Conservation (phyloP, 2,888 invertebrate genomes). For the Entomobrya proxima region DNA sequence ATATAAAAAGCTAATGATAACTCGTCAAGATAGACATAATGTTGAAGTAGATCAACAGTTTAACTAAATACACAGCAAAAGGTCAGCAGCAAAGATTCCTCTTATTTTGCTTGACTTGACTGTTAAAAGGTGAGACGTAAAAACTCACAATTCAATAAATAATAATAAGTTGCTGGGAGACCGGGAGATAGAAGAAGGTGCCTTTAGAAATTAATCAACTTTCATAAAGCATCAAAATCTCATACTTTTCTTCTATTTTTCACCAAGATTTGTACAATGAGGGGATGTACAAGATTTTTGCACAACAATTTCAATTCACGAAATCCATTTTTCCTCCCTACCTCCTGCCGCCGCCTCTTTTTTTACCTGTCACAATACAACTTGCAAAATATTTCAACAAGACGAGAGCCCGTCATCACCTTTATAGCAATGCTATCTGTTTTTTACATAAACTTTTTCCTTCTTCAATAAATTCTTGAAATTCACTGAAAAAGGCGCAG, state of each 20-base stretch:
- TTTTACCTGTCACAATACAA: not conserved
- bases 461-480: constrained; percentile 5
- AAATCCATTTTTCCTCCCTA: not conserved
- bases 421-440: not conserved
- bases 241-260: no score
- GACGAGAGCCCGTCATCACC: not conserved
- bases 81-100: no score
- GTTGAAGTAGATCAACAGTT: not conserved
- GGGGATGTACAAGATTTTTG: not conserved
- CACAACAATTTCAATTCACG: not conserved
- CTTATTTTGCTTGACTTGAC: no score
- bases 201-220: constrained; percentile 9
- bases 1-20: not conserved
- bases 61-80: no score
- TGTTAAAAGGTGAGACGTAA: not conserved
- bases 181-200: not conserved
- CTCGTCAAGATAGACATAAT: not conserved
- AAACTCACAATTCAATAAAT: constrained; percentile 17
- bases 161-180: no score
- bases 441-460: not conserved
- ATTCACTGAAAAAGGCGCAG: not conserved
- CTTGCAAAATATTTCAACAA: not conserved
- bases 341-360: constrained; percentile 14
- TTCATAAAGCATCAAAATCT: no score
- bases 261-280: not conserved